Evolutionary conservation across 2,113 vertebrate species (phyloP).

Genomic region (Dasyurus viverrinus): DNA sequence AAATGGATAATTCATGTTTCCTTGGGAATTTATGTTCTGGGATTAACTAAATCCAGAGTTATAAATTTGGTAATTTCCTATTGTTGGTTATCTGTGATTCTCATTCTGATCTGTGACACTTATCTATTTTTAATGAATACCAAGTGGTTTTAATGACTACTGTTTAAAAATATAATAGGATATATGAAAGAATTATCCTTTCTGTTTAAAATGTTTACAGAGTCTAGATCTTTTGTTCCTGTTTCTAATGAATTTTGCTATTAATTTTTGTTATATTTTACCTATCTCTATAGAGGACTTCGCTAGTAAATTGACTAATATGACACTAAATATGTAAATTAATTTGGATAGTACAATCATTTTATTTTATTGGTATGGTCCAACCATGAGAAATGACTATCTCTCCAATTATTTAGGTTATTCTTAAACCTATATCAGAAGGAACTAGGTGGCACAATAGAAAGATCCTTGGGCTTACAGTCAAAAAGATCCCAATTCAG

Average conservation of each 20-base stretch:
- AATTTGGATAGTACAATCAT: not conserved
- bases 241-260: not conserved
- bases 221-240: too few species aligned
- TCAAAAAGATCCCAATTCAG: not conserved
- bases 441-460: not conserved
- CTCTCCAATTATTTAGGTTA: not conserved
- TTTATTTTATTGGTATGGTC: not conserved
- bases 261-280: not conserved
- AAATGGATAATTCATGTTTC: not conserved
- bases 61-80: too few species aligned
- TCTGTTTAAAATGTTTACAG: not conserved
- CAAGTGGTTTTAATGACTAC: not conserved
- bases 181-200: not conserved
- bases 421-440: not conserved
- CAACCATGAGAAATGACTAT: not conserved
- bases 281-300: not conserved
- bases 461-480: not conserved
- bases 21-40: not conserved
- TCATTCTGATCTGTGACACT: too few species aligned
- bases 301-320: not conserved
- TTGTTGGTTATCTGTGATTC: not conserved
- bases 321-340: not conserved
- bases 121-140: not conserved
- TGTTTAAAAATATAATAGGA: not conserved
- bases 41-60: not conserved